Evolutionary conservation across 2,797 vertebrate genomes (phyloP).

Genomic region (Pelodytes ibericus): DNA sequence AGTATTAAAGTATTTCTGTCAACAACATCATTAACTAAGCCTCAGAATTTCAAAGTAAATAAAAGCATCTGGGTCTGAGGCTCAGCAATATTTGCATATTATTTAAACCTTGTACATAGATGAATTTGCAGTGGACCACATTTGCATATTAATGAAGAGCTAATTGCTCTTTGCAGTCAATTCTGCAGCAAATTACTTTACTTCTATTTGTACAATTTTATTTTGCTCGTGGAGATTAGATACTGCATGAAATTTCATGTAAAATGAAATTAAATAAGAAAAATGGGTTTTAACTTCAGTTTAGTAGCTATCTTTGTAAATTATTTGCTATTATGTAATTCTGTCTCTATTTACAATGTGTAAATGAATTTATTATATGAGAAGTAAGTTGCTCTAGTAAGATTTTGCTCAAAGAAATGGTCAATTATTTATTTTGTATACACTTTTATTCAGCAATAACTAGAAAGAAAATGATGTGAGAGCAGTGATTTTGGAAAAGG

Average conservation of each 20-base stretch:
- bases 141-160: slow-evolving; percentile 77
- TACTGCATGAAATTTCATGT: slow-evolving; percentile 56
- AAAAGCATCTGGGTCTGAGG: slow-evolving; percentile 72
- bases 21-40: slow-evolving; percentile 74
- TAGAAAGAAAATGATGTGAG: no score
- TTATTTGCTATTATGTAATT: background rate
- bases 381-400: no score
- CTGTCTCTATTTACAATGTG: no score
- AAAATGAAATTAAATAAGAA: background rate
- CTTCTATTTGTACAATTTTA: slow-evolving; percentile 68
- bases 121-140: slow-evolving; percentile 71
- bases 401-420: no score
- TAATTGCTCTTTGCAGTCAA: slow-evolving; percentile 74
- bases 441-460: no score
- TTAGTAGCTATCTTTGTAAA: background rate
- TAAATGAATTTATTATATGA: no score
- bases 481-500: no score
- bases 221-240: slow-evolving; percentile 64
- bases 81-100: slow-evolving; percentile 70
- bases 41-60: slow-evolving; percentile 75
- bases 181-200: slow-evolving; percentile 74
- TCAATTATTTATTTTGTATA: no score
- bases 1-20: slow-evolving; percentile 72
- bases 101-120: slow-evolving; percentile 69
- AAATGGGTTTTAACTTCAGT: background rate